Conservation (phyloP, 2,797 vertebrate species). For the Neostethus bicornis region DNA sequence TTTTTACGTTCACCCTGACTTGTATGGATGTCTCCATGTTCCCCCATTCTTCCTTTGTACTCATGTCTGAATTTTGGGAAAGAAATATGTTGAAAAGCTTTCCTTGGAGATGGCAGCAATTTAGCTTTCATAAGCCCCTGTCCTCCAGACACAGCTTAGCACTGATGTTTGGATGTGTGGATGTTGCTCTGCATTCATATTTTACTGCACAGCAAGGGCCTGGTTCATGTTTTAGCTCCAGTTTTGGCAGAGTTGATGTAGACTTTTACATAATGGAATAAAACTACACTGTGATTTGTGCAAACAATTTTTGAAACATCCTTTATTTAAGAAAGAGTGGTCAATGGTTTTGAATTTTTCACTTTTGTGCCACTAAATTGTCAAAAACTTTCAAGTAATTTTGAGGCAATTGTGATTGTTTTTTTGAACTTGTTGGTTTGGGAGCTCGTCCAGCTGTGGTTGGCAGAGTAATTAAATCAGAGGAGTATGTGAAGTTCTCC, state of each 20-base stretch:
- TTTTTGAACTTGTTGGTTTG: slow-evolving; percentile 59
- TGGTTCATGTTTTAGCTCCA: slow-evolving; percentile 27
- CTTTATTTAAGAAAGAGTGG: slow-evolving; percentile 13
- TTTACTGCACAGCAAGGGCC: slow-evolving; percentile 43
- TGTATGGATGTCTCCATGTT: slow-evolving; percentile 54
- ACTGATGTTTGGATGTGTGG: slow-evolving; percentile 27
- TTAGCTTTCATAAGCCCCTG: slow-evolving; percentile 69
- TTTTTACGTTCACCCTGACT: slow-evolving; percentile 56
- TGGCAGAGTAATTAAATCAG: slow-evolving; percentile 78
- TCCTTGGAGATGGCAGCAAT: slow-evolving; percentile 70
- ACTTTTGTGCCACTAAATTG: slow-evolving; percentile 40
- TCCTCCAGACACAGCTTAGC: slow-evolving; percentile 62
- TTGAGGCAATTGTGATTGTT: slow-evolving; percentile 72
- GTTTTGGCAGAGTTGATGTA: slow-evolving; percentile 29
- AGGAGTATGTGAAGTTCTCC: slow-evolving; percentile 67
- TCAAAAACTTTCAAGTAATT: slow-evolving; percentile 58
- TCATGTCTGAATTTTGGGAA: slow-evolving; percentile 56
- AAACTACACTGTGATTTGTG: slow-evolving; percentile 14
- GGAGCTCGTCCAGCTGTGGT: slow-evolving; percentile 68
- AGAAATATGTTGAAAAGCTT: slow-evolving; percentile 64
- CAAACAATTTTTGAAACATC: slow-evolving; percentile 3
- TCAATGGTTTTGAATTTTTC: slow-evolving; percentile 11
- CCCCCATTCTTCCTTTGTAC: slow-evolving; percentile 61
- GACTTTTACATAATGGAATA: slow-evolving; percentile 12
- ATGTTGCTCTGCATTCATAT: slow-evolving; percentile 28